Evolutionary conservation across 2,888 invertebrate genomes (phyloP), one percentile per base, ranked within the genome.

Genomic region (Escarpia spicata): DNA sequence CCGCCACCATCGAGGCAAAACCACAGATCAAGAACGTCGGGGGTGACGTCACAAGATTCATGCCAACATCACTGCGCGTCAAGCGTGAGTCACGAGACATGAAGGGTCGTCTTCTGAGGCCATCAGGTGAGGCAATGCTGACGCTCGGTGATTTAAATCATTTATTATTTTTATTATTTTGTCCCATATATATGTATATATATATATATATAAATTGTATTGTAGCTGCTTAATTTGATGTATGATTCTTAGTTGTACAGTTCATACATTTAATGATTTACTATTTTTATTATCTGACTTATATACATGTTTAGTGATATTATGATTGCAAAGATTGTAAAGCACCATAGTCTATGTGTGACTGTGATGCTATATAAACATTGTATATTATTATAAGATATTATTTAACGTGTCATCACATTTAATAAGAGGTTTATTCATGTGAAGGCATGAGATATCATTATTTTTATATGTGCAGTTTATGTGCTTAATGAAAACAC

Each of bases 1-100:
- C 60, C 12, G 37, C 90, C 3, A 89, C 92, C 43, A 99, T 99
- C 94, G 98, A 98, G 95, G 99, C 99, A 0, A 99, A 99, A 96
- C 99, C 99, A 0, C 99, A 99, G 97, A 99, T 99, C 94, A 97
- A 96, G 94, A 96, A 96, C 94, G 94, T 96, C 92, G 95, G 96
- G 92, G 96, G 96, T 58, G 99, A 99, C 96, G 98, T 99, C 0
- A 99, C 99, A 0, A 97, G 99, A 93, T 99, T 99, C 97, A 98
- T 99, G 91, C 99, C 99, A 0, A 99, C 99, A 0, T 98, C 99
- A 0, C 97, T 99, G 92, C 97, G 99, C 93, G 98, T 99, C 2
- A 99, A 99, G 96, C 97, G 99, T 91, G 98, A 98, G 94, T 98
- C 94, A 60, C 95, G 95, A 94, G 96, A 96, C 94, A 94, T 95